phyloP scores from a whole-genome alignment of 1,140 invertebrate species.

The Theocolax elegans region DNA sequence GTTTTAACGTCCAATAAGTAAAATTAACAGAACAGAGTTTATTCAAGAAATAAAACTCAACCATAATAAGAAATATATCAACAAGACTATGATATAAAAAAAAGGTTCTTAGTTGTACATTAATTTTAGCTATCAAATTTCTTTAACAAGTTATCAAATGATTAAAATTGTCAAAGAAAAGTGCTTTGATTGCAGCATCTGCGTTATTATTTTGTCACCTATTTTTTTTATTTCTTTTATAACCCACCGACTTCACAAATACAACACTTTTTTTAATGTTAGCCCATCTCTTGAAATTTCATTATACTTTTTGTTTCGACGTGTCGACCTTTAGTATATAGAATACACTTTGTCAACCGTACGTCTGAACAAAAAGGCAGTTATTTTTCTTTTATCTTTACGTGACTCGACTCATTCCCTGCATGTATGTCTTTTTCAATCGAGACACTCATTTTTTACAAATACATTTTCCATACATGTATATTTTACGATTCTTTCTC shows the following conservation, averaged over 20 bases:
- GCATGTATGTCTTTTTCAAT: constrained; percentile 43
- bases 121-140: constrained; percentile 27
- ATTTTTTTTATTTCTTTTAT: constrained; percentile 27
- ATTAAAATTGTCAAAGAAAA: constrained; percentile 38
- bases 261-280: constrained; percentile 38
- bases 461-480: constrained; percentile 58
- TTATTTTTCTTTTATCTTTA: constrained; percentile 41
- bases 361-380: constrained; percentile 42
- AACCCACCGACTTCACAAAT: constrained; percentile 45
- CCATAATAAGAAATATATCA: constrained; percentile 18
- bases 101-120: constrained; percentile 36
- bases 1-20: constrained; percentile 29
- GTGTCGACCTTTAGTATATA: constrained; percentile 10
- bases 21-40: constrained; percentile 28
- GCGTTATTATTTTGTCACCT: constrained; percentile 28
- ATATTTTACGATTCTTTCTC: constrained; percentile 50
- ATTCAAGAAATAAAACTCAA: constrained; percentile 20
- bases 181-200: constrained; percentile 36
- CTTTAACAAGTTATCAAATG: constrained; percentile 32
- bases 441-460: constrained; percentile 52
- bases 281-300: constrained; percentile 34
- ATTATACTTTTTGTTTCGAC: background rate
- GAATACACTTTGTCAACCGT: constrained; percentile 29
- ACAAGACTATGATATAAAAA: constrained; percentile 40
- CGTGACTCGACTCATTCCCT: constrained; percentile 43